Conservation (phyloP, 2,113 vertebrate species). For the Dolichotis patagonum region DNA sequence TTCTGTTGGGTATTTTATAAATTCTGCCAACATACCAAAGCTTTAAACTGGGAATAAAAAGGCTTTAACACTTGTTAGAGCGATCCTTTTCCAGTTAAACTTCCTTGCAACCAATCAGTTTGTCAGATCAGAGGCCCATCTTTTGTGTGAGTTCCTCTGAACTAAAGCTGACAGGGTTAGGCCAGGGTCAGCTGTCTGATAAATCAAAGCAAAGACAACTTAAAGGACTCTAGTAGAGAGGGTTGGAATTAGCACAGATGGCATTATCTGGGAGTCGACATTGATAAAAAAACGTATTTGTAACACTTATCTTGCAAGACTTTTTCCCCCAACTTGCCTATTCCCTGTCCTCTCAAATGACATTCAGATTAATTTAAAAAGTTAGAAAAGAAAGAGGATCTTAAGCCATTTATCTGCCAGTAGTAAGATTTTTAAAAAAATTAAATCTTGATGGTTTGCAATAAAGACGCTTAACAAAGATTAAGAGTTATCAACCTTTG, state of each 20-base stretch:
- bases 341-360: slow-evolving; percentile 57
- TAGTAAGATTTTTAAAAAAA: slow-evolving; percentile 68
- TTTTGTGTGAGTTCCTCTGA: slow-evolving; percentile 80
- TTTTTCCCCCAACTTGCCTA: not conserved
- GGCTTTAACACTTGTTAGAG: slow-evolving; percentile 74
- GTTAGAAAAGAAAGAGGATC: slow-evolving; percentile 20
- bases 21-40: not conserved
- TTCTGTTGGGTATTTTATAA: not conserved
- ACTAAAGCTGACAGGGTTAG: slow-evolving; percentile 81
- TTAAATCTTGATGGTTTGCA: slow-evolving; percentile 74
- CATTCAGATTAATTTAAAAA: slow-evolving; percentile 83
- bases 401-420: slow-evolving; percentile 71
- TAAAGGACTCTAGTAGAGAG: slow-evolving; percentile 66
- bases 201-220: slow-evolving; percentile 81
- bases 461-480: slow-evolving; percentile 76
- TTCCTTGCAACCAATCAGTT: slow-evolving; percentile 79
- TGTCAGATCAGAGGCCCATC: slow-evolving; percentile 81
- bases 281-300: slow-evolving; percentile 68
- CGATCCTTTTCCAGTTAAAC: slow-evolving; percentile 75
- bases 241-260: slow-evolving; percentile 66
- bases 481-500: slow-evolving; percentile 77
- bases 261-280: slow-evolving; percentile 71
- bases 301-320: slow-evolving; percentile 51
- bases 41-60: slow-evolving; percentile 56
- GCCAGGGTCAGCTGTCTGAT: slow-evolving; percentile 78